Evolutionary conservation across 2,113 vertebrate genomes (phyloP), one percentile per base, ranked within the genome.

Genomic region (Cyanoderma ruficeps): DNA sequence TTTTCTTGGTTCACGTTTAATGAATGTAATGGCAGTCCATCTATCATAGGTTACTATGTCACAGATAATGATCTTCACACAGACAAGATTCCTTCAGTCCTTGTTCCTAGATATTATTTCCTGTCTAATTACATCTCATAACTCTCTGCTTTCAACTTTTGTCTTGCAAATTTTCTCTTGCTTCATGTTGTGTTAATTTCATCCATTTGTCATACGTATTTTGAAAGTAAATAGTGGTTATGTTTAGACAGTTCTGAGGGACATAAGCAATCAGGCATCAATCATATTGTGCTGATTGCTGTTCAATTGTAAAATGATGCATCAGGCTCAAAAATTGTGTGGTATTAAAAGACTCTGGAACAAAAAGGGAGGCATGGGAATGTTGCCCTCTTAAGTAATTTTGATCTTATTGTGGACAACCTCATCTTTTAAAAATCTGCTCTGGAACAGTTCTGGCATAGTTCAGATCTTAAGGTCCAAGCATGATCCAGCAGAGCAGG

Each of bases 11-110:
- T 92, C 42, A 22, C 0, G 0, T 91, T 92, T 95, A 88, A 90
- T 83, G 53, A 93, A 33, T 55, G 23, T 68, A 80, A 57, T 55
- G 68, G 42, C 52, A 77, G 35, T 61, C 63, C 2, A 11, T 90
- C 93, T 46, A 6, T 94, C 79, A 80, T 24, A 67, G 56, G 53
- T 88, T 80, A 19, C 83, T 64, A 8, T 93, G 75, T 75, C 79
- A 85, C 67, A 83, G 75, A 79, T 87, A 94, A 94, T 93, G 82
- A 85, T 95, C 63, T 86, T 83, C 75, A 77, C 46, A 27, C 25
- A 33, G 87, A n/a, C 52, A 47, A 31, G 75, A 39, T 74, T 92
- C 31, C 92, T 95, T 88, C 59, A 70, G 71, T 42, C 59, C 61
- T 69, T 87, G 41, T 87, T 94, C 63, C 20, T 41, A 30, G 67